Base-by-base conservation (phyloP, 2,113 vertebrate species). In the Phyllostomus hastatus region DNA sequence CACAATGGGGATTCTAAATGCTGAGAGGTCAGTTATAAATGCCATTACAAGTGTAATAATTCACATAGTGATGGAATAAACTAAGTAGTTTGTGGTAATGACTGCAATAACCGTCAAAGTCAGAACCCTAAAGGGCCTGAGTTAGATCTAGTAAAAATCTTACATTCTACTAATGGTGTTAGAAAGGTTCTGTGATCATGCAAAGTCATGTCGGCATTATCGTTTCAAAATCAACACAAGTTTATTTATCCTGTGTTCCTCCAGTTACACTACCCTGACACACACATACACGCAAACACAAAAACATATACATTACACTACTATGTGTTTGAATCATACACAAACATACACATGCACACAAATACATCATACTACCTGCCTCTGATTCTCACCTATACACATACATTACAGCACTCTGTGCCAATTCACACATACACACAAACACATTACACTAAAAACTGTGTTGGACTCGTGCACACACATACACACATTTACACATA, bases 21-120 rank as follows among this genome's bases (percentile, higher is more conserved):
- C 19, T 85, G 11, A 90, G 83, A 94, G 43, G 67, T 85, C 90
- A 94, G 84, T 72, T 81, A 76, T 54, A 94, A 95, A 84, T 92
- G 52, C 22, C 75, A 95, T 73, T 88, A 81, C 15, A 95, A 88
- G 76, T 19, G 76, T 26, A 87, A 26, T 67, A 83, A 88, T 76
- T 95, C 70, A 80, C n/a, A 79, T 17, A 88, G 31, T 33, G 66
- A 94, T 41, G 11, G 26, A 76, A 67, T 0, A 66, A 2, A 28
- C 38, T 54, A 52, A 79, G n/a, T 28, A 38, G 38, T 82, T 20
- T 88, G 41, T 91, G 7, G 90, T 4, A 5, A 28, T 52, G 24
- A 84, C 11, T 80, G 15, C 17, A 66, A 72, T 52, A 69, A 78
- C 38, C 70, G 91, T 66, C 41, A 81, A 41, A 72, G 50, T 90